Base-by-base conservation (phyloP, 2,113 vertebrate species). In the Pipa parva region DNA sequence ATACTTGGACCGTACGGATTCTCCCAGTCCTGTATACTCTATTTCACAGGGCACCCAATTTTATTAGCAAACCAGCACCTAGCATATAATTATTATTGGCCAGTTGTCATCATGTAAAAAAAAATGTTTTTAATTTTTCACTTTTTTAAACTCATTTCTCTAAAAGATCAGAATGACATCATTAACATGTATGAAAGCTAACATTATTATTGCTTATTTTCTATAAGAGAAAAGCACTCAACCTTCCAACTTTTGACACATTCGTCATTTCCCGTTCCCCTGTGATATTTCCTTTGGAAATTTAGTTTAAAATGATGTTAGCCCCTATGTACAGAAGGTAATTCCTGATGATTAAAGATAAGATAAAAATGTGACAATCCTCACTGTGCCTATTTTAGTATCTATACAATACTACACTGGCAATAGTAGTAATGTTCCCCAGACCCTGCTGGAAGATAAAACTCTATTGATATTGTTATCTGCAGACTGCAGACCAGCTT, bases 381-480 rank as follows among this genome's bases (percentile, higher is more conserved):
- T 37, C 33, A 59, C 60, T 69, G 65, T 69, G 29, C 46, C 36
- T 28, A 24, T 58, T 60, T 58, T 25, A 29, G 29, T 22, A 69
- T 60, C 56, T 49, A 4, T 18, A 37, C 18, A 28, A 37, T 52
- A 58, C 27, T 51, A 29, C 25, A 36, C 22, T 59, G 55, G 27
- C 52, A 56, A 50, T 52, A 59, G 46, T 26, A 59, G 33, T 51
- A 51, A 68, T 59, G 45, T 59, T 33, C 46, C 37, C 26, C 24
- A 42, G 29, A 68, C 46, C 36, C n/a, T 42, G 26, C 17, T 26
- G 60, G 52, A 20, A 69, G 46, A 51, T 69, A 60, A 36, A 51
- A 39, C 59, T 50, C 57, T 24, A 60, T 69, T 69, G 65, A 69
- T 60, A 60, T 60, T 59, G 65, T 69, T 69, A 69, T 69, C 65